Percentiles rank a stretch among this genome's conserved stretches.
Evolutionary conservation across 2,797 vertebrate species (phyloP).

Genomic region (Pipistrellus pipistrellus): DNA sequence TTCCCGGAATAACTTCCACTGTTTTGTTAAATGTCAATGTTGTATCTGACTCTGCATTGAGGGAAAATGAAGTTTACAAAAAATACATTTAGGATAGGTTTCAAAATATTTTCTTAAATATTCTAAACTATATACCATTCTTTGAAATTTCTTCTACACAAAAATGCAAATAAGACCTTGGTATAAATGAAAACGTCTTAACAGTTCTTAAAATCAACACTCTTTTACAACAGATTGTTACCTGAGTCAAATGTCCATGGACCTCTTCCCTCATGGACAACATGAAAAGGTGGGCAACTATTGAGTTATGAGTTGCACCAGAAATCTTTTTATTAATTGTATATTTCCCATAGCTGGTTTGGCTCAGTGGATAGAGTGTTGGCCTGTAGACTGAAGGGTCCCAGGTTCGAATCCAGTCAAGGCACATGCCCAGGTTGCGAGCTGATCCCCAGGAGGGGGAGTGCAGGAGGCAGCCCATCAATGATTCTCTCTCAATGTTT

Average conservation of each 20-base stretch:
- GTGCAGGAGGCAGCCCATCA: too few relatives aligned
- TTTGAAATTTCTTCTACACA: constrained; percentile 27
- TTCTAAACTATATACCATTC: not conserved
- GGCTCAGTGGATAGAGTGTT: too few relatives aligned
- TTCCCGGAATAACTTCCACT: not conserved
- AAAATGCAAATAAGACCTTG: not conserved
- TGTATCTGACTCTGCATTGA: not conserved
- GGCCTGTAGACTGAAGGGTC: too few relatives aligned
- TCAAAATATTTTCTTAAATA: constrained; percentile 45
- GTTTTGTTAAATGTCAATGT: not conserved
- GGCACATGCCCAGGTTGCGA: too few relatives aligned
- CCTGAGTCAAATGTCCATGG: not conserved
- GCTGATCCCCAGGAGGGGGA: too few relatives aligned
- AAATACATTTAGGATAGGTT: not conserved
- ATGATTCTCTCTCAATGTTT: too few relatives aligned
- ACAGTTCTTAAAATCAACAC: not conserved
- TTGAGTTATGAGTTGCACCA: not conserved
- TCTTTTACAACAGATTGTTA: not conserved
- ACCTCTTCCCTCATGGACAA: not conserved
- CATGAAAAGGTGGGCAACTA: not conserved
- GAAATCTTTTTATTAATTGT: not conserved
- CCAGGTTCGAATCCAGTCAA: too few relatives aligned
- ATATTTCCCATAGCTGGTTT: too few relatives aligned
- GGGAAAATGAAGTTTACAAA: constrained; percentile 11
- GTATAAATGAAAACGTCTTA: not conserved